Conservation (phyloP, 2,888 invertebrate species). For the Notocelia uddmanniana region DNA sequence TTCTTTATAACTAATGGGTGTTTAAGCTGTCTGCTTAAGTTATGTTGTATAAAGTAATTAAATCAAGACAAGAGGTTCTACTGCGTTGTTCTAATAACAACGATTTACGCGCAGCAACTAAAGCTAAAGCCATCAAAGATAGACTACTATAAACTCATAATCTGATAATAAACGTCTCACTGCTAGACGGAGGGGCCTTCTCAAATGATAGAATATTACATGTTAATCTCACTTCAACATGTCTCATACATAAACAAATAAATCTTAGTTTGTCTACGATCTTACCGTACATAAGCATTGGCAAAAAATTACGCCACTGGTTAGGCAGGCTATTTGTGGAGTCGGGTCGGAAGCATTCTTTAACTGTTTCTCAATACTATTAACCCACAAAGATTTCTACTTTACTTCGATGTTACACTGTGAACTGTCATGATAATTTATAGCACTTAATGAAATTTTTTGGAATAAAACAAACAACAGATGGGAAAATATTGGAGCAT, state of each 20-base stretch:
- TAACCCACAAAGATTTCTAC: conserved; percentile 44
- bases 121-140: too few species aligned
- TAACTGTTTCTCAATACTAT: conserved; percentile 44
- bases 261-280: conserved; percentile 10
- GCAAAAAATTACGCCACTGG: conserved; percentile 33
- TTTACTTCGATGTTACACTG: neutral
- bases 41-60: too few species aligned
- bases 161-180: neutral
- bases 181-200: neutral
- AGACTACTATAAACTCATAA: too few species aligned
- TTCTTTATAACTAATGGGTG: too few species aligned
- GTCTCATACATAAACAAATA: neutral
- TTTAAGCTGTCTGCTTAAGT: too few species aligned
- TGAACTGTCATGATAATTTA: neutral
- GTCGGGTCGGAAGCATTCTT: conserved; percentile 41
- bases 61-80: too few species aligned
- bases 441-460: neutral
- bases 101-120: too few species aligned
- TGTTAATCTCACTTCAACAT: neutral
- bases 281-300: conserved; percentile 15
- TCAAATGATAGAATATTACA: neutral
- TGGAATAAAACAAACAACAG: neutral
- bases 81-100: too few species aligned
- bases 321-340: conserved; percentile 23
- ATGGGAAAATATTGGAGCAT: neutral